Evolutionary conservation across 2,113 vertebrate species (phyloP), one percentile per base, ranked within the genome.

Genomic region (Semnornis frantzii): DNA sequence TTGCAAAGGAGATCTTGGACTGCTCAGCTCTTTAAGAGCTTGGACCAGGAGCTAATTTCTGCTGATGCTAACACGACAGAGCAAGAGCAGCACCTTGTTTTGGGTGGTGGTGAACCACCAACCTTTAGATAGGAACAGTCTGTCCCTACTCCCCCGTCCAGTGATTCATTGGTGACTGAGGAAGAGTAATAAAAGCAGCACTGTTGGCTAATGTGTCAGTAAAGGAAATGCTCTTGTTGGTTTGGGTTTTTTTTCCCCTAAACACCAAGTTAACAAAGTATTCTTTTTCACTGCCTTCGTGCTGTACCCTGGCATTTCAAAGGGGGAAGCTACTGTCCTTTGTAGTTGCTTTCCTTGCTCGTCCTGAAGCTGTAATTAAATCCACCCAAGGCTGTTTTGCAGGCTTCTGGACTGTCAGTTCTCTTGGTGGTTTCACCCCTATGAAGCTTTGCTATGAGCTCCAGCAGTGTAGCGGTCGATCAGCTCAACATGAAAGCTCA

Each of bases 131-230:
- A 39, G 54, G 90, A 90, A 88, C 93, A 92, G 30, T 14, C 63
- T 90, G 95, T 92, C 58, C 88, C 54, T 50, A 17, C 4, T 0
- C 88, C 52, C 72, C 65, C 83, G 78, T 81, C 73, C 77, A 69
- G 63, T 96, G 95, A 95, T 58, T 95, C 95, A 96, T 25, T 9
- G 0, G 46, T 78, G 85, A 68, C 84, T 72, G 3, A 2, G 30
- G 14, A 23, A 48, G 75, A 87, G 33, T 65, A 83, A 92, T 73
- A n/a, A 95, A 88, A 90, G 77, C 80, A 62, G 74, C 80, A 34
- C 85, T 93, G 90, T 72, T 83, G 78, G 86, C 77, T 68, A 6
- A 25, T 88, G 86, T 96, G 94, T 86, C 95, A 89, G 20, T 58
- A 50, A 69, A 89, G 90, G 80, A 90, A 89, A 78, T 15, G 59